Base-by-base conservation (phyloP, 2,113 vertebrate species). In the Aleadryas rufinucha region DNA sequence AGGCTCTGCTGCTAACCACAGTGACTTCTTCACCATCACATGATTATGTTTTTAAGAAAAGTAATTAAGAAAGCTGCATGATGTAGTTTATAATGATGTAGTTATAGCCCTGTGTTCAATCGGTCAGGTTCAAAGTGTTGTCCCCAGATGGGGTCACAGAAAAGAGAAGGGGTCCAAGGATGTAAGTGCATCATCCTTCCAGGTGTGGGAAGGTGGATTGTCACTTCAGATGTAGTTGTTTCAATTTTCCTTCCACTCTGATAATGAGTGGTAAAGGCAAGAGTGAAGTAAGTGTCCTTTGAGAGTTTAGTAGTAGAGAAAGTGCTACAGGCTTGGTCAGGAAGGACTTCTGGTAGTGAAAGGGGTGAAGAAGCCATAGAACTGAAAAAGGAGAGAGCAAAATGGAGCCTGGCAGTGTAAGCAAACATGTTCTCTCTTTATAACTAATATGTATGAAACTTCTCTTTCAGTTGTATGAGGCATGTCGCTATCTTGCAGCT, bases 401-500 rank as follows among this genome's bases (percentile, higher is more conserved):
- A 52, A 50, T 18, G 63, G 45, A 66, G 27, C 44, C 10, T 16
- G 11, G 28, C 30, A 47, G 59, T 27, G 27, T 47, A 24, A 57
- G 24, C 52, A 50, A 89, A 60, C 11, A 2, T 3, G 0, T 17
- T 72, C 2, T 68, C 11, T 84, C 39, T 68, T 69, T 65, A 1
- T 76, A 63, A 59, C 10, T 47, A 44, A 44, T 21, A 9, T 6
- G 9, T 56, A 3, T 89, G 39, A 74, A 93, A 81, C 45, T 57
- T 98, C 71, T 97, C 82, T 96, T 90, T 76, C 97, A 99, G 99
- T 80, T 99, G 41, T 99, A 99, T 92, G 99, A 99, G 96, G 99
- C 99, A 1, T 99, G 99, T 97, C 99, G 99, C 90, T 99, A 99
- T 98, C 99, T 99, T 93, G 99, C 99, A 97, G 99, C 99, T 93